Evolutionary conservation across 2,888 invertebrate species (phyloP), one percentile per base, ranked within the genome.

Genomic region (Zygogramma bicolorata): DNA sequence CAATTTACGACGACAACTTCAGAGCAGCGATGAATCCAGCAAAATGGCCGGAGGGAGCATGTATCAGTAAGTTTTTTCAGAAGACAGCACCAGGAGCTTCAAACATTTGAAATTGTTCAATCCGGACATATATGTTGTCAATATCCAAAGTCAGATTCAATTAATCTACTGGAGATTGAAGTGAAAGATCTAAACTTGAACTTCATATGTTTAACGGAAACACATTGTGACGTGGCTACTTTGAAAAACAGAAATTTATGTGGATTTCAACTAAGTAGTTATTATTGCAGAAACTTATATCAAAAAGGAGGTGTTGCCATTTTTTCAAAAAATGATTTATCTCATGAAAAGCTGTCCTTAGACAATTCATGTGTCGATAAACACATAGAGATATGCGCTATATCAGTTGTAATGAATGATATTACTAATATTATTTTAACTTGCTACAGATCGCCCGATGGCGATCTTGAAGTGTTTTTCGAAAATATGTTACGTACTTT

Each of bases 231-330:
- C 13, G 34, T 34, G 7, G 34, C 34, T 34, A 10, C 58, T 0
- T 29, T 58, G 58, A 5, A 58, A 27, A 58, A 18, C 15, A 58
- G 58, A 27, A 10, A 58, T 58, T 15, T 58, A 58, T 29, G 18
- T 15, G 58, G 58, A 13, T 58, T 58, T 29, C 25, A 58, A 58
- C 27, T 58, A 1, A 29, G 58, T 58, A 29, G 58, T 58, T 58
- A 15, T 18, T 58, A 27, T 58, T 58, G 58, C 1, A 58, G 58
- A 58, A 58, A 13, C n/a, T 58, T 18, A 13, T 58, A 58, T 29
- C 31, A 5, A 27, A 58, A 58, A 58, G 58, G 58, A 13, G 65
- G 53, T 65, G 65, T 65, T 25, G 65, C 65, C 18, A 65, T 53
- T 27, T 65, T 46, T 15, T 46, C 34, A 7, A 42, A 31, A 65